Evolutionary conservation across 53 echinoderm and acorn worm genomes (phyloP), one percentile per base, ranked within the genome.

Genomic region (Holothuria scabra): DNA sequence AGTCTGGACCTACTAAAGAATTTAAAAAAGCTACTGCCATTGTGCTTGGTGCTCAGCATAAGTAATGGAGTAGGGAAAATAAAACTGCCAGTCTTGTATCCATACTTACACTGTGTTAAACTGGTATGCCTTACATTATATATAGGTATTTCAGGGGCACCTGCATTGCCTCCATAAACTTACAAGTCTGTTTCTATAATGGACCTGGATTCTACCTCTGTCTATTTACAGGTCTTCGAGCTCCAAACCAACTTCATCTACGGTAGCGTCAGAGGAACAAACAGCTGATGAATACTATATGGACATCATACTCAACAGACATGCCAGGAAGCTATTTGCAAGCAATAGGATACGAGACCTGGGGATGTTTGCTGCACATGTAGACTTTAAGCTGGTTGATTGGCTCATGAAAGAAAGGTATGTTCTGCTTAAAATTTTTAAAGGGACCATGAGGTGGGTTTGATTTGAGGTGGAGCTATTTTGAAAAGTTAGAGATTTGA

Each of bases 401-500:
- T 97, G 99, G 99, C 88, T 97, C 14, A 82, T 76, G 12, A 97
- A 95, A 80, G 99, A 97, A 74, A 94, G 94, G 97, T 97, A 79
- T 46, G 81, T n/a, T n/a, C 31, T 3, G 41, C 52, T 16, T 52
- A 8, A 52, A 12, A 41, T 41, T 41, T 8, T 9, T 14, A n/a
- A n/a, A n/a, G 65, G 26, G 28, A 25, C 3, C 0, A 9, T 32
- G 65, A 32, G 65, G 2, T 0, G 20, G 20, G 28, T 13, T 14
- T 0, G 28, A 18, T 13, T 14, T 0, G 28, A 18, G 20, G 26
- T 25, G 16, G 22, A 29, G 13, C 10, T 14, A 29, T 20, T 8
- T 65, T 12, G 65, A 29, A 0, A 16, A 32, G 13, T 4, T 24
- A 13, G n/a, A 12, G 13, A 32, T 0, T 13, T 8, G 8, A 62